Evolutionary conservation across 2,888 invertebrate genomes (phyloP), one percentile per base, ranked within the genome.

Genomic region (Dryobotodes eremita): DNA sequence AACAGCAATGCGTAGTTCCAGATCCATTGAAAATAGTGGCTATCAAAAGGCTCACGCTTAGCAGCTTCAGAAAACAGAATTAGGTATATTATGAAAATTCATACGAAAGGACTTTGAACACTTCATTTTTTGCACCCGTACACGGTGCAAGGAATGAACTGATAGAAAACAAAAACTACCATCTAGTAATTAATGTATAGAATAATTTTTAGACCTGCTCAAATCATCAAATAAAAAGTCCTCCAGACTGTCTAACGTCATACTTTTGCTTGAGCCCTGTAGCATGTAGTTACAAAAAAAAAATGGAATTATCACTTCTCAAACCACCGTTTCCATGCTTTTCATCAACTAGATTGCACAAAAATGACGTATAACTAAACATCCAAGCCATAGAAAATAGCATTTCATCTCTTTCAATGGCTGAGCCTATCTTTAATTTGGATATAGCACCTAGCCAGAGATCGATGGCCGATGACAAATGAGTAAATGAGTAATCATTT

Each of bases 401-500:
- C 7, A 42, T 61, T 50, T 17, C 0, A 23, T 17, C 20, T 42
- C 1, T 57, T 20, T 26, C 11, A 26, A 42, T 17, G 11, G 5
- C 23, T 59, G 13, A 26, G 7, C 1, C 3, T n/a, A 48, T 36
- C 17, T 77, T 26, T 23, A 55, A 62, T 53, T 48, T 70, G 0
- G 2, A 46, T 61, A 26, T 36, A 11, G 15, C 23, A 36, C 15
- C 8, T 31, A 57, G 17, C 17, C 13, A 48, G 2, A 81, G 36
- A 26, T 76, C 46, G 26, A 76, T 70, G 20, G 17, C 48, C 70
- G n/a, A 55, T 55, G 65, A 17, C 23, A 70, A 76, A 42, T n/a
- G 7, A 78, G 17, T 50, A 70, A 76, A 42, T n/a, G 7, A 78
- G 17, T 50, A 71, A 66, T 36, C 15, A 53, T 66, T 26, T 53